phyloP scores from a whole-genome alignment of 2,888 invertebrate genomes.

The Rugalucina vietnamica region DNA sequence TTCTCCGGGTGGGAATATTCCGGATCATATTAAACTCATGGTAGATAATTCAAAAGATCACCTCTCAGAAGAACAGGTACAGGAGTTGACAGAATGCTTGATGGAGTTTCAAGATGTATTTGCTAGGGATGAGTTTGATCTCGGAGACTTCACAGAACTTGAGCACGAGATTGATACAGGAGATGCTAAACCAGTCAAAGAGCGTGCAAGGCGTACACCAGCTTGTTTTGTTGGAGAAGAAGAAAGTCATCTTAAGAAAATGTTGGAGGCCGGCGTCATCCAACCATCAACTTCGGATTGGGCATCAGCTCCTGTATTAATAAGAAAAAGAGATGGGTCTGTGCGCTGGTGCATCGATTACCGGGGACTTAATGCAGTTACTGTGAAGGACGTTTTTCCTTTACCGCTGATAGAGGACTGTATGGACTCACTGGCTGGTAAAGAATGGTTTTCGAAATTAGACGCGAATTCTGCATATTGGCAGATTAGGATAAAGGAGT shows the following conservation, averaged over 20 bases:
- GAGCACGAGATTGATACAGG: too few species aligned
- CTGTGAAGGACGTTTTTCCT: slow-evolving; percentile 3
- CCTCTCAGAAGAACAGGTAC: slow-evolving; percentile 5
- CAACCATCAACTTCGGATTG: too few species aligned
- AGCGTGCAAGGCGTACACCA: not conserved
- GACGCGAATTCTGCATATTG: slow-evolving; percentile 50
- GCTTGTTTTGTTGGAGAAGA: not conserved
- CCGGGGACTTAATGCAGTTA: not conserved
- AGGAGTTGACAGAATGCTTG: not conserved
- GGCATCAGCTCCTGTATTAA: too few species aligned
- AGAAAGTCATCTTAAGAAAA: too few species aligned
- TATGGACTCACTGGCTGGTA: slow-evolving; percentile 41
- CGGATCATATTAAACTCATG: slow-evolving; percentile 27
- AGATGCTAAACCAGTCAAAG: too few species aligned
- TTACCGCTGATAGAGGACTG: slow-evolving; percentile 38
- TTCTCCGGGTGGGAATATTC: slow-evolving; percentile 2
- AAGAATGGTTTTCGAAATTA: slow-evolving; percentile 42
- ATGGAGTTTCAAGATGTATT: slow-evolving; percentile 37
- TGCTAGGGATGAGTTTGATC: slow-evolving; percentile 40
- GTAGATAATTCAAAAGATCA: not conserved
- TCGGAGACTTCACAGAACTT: slow-evolving; percentile 30
- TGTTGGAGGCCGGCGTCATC: too few species aligned
- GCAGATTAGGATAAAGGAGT: slow-evolving; percentile 33
- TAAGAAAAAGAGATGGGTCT: not conserved
- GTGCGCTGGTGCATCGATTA: slow-evolving; percentile 15